Evolutionary conservation across 1,140 invertebrate genomes (phyloP), one percentile per base, ranked within the genome.

Genomic region (Eriosoma lanigerum): DNA sequence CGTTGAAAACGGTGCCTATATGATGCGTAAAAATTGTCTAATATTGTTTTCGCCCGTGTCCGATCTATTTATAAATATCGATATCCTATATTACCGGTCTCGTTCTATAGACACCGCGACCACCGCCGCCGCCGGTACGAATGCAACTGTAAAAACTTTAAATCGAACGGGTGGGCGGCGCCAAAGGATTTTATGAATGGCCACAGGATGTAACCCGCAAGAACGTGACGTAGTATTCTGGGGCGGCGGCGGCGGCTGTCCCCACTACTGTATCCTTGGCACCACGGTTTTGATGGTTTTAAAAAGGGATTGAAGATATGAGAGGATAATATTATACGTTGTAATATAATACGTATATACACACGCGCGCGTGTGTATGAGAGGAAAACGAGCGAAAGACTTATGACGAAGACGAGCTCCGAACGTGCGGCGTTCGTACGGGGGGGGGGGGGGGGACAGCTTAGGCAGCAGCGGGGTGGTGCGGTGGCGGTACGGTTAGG

Each of bases 381-480:
- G 64, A 68, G 64, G 64, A 46, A 68, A 68, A 68, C 64, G 62
- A 66, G 62, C 62, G 62, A 66, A 66, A 66, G 60, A 64, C n/a
- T n/a, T 38, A 68, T 46, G 15, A 38, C 12, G 19, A 66, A 44
- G 38, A 46, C n/a, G 38, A 32, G 38, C 26, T 29, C n/a, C 13
- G 0, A 12, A 32, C 15, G 26, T 9, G 8, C 9, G 48, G 13
- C 15, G 48, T 13, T 13, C 9, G 48, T 50, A 50, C 24, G 8
- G 10, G 17, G 9, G 6, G 6, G 24, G 15, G 17, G 29, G 17
- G 10, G 32, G 19, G 32, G 3, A 12, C 6, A 38, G 32, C 32
- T 38, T n/a, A n/a, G n/a, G n/a, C 32, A 4, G 8, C 8, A 38
- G 32, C 8, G 32, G 3, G 32, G 32, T 38, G 3, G 8, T 38